Conservation (phyloP, 2,888 invertebrate genomes). For the Pardosa pseudoannulata region DNA sequence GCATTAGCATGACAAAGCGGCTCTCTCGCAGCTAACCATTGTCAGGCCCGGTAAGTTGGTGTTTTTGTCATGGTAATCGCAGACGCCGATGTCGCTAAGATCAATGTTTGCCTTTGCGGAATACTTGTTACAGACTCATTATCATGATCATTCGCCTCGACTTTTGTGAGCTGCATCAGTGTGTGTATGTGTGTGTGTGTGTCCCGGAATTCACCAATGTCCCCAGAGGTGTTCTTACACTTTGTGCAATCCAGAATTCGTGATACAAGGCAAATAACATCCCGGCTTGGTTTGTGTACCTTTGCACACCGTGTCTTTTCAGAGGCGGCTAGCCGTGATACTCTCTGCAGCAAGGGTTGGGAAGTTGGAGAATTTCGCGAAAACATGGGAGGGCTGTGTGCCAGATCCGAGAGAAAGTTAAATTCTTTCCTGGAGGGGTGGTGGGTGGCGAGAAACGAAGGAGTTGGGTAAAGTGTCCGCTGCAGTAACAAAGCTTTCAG, state of each 20-base stretch:
- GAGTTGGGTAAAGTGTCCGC: no score
- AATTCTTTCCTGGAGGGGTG: no score
- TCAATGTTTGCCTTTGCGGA: constrained; percentile 64
- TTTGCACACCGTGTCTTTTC: background rate
- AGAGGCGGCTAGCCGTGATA: background rate
- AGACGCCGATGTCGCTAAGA: constrained; percentile 31
- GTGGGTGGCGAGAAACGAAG: no score
- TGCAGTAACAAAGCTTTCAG: no score
- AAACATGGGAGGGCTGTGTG: background rate
- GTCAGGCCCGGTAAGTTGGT: constrained; percentile 31
- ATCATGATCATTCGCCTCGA: constrained; percentile 50
- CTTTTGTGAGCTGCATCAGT: background rate
- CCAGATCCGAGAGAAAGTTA: background rate
- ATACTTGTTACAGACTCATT: constrained; percentile 68
- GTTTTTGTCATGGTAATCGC: constrained; percentile 66
- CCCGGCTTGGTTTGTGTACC: constrained; percentile 1
- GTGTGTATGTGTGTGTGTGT: background rate
- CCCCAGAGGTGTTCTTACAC: constrained; percentile 5
- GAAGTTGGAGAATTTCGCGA: background rate
- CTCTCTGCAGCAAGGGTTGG: background rate
- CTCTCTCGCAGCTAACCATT: constrained; percentile 34
- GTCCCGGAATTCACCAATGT: background rate
- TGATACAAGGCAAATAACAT: background rate
- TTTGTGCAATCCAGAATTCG: background rate
- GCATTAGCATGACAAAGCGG: constrained; percentile 66